phyloP scores from a whole-genome alignment of 2,888 invertebrate genomes.

The Laspeyria flexula region DNA sequence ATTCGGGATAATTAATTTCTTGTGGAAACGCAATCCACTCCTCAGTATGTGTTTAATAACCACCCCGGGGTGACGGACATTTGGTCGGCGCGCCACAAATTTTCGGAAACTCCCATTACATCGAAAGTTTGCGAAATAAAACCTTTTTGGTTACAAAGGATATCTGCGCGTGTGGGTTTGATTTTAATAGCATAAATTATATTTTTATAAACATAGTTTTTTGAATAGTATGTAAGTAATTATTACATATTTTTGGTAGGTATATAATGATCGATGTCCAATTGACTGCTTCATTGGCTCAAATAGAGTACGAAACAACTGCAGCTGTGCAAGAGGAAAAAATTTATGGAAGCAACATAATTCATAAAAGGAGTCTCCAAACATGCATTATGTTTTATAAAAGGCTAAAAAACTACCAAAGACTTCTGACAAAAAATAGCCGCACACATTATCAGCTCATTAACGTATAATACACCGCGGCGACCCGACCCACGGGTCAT shows the following conservation, averaged over 20 bases:
- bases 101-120: slow-evolving; percentile 41
- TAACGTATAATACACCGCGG: slow-evolving; percentile 71
- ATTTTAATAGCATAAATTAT: slow-evolving; percentile 36
- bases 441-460: slow-evolving; percentile 73
- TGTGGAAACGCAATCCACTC: slow-evolving; percentile 42
- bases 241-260: no score
- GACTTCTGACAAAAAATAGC: slow-evolving; percentile 57
- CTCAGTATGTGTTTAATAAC: slow-evolving; percentile 47
- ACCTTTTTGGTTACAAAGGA: slow-evolving; percentile 30
- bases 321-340: no score
- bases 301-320: no score
- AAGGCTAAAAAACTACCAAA: slow-evolving; percentile 18
- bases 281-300: no score
- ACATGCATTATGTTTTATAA: slow-evolving; percentile 21
- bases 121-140: slow-evolving; percentile 39
- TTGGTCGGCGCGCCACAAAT: slow-evolving; percentile 57
- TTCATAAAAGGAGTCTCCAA: background rate
- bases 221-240: background rate
- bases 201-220: slow-evolving; percentile 5
- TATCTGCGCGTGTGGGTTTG: slow-evolving; percentile 27
- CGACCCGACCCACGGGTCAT: slow-evolving; percentile 61
- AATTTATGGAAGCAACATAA: no score
- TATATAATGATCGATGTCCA: no score
- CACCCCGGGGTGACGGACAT: slow-evolving; percentile 68
- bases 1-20: slow-evolving; percentile 52